Evolutionary conservation across 2,797 vertebrate genomes (phyloP).

Genomic region (Sebastes taczanowskii): DNA sequence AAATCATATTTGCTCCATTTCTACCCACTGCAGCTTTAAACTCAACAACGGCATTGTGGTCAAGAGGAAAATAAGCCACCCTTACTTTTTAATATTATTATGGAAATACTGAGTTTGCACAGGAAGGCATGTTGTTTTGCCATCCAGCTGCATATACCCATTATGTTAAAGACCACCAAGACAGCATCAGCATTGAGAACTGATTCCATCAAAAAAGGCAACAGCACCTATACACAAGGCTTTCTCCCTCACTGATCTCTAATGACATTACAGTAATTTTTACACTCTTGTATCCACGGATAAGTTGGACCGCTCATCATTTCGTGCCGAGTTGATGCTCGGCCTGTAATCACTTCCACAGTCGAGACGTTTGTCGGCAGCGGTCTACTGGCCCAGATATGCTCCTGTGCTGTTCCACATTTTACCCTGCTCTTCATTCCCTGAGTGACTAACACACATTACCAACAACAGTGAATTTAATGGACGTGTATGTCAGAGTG

Average conservation of each 20-base stretch:
- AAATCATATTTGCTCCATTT: too few species aligned
- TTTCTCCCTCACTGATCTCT: background rate
- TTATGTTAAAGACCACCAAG: background rate
- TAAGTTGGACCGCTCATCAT: background rate
- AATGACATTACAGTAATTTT: background rate
- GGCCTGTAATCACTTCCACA: background rate
- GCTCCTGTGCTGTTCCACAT: slow-evolving; percentile 47
- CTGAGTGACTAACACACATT: slow-evolving; percentile 19
- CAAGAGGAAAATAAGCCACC: background rate
- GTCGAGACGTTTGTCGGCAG: background rate
- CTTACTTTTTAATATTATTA: background rate
- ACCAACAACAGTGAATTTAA: slow-evolving; percentile 25
- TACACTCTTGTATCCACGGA: background rate
- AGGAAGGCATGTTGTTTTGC: background rate
- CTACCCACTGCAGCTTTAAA: background rate
- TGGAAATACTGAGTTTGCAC: background rate
- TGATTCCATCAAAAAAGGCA: background rate
- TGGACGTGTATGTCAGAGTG: slow-evolving; percentile 31
- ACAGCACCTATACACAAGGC: background rate
- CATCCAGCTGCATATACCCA: background rate
- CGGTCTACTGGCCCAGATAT: slow-evolving; percentile 61
- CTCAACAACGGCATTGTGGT: background rate
- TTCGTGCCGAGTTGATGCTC: background rate
- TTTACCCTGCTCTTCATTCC: slow-evolving; percentile 22
- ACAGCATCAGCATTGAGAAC: background rate